These are phyloP conservation scores for Nansenia antarctica DNA, from an alignment of 2,113 vertebrate species.

Conservation along the genomic window DNA sequence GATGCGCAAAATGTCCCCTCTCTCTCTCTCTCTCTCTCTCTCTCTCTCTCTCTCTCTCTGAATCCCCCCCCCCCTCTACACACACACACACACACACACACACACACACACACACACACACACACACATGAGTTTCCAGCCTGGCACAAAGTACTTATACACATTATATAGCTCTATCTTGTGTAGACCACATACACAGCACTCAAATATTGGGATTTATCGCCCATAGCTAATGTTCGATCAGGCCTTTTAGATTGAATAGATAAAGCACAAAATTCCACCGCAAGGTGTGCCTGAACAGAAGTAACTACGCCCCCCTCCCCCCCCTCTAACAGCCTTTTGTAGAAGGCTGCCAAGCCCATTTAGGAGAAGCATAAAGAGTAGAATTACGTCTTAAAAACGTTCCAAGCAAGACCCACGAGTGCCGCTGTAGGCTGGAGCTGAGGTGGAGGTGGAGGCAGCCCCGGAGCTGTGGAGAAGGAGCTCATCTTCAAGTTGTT, in stretches of 20 bases:
- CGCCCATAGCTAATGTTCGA: not conserved
- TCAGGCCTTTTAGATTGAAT: not conserved
- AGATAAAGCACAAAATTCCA: slow-evolving; percentile 32
- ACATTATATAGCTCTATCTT: not conserved
- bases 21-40: not conserved
- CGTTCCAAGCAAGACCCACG: not conserved
- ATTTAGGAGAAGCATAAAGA: not conserved
- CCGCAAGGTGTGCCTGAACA: not conserved
- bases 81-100: no score
- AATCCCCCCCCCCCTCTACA: no score
- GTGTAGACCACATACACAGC: not conserved
- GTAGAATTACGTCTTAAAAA: not conserved
- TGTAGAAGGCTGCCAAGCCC: no score
- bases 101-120: no score
- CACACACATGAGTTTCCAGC: no score
- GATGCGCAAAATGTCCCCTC: not conserved
- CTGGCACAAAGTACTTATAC: not conserved
- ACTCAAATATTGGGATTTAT: not conserved
- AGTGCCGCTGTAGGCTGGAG: not conserved
- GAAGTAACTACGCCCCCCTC: no score
- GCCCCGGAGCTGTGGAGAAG: not conserved
- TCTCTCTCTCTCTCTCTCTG: no score
- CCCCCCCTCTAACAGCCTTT: not conserved
- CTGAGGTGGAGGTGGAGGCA: not conserved
- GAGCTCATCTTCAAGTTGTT: not conserved